Evolutionary conservation across 37 sponge, comb jelly and placozoan genomes (phyloP), one percentile per base, ranked within the genome.

Genomic region (Bolinopsis microptera): DNA sequence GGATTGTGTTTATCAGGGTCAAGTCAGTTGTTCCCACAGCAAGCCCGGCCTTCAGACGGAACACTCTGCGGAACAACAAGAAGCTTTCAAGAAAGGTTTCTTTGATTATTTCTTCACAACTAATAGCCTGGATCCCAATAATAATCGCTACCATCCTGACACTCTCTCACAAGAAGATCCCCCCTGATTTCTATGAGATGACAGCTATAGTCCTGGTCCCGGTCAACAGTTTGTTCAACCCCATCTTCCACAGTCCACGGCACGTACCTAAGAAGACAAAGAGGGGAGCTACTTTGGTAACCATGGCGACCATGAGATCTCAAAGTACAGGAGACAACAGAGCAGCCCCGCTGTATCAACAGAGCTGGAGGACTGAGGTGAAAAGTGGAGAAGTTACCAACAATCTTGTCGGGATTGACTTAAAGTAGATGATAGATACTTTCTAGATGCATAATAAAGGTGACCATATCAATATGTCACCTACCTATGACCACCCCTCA

Each of bases 61-160:
- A 25, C 1, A 40, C 24, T 13, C 38, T 24, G 41, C 37, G 61
- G 28, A 41, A 38, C 30, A 86, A 86, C 90, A 38, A 5, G 25
- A 41, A 39, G 26, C 32, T 86, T 27, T 86, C 90, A 13, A 38
- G 36, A 48, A 86, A 86, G 26, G 90, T 86, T 0, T 23, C 90
- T 3, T 48, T 86, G 25, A 86, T 86, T 25, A 41, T 86, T 1
- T 39, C 38, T 25, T 86, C 90, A 23, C 90, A 86, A 34, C 48
- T 86, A 1, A 40, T 86, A 38, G 90, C 90, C n/a, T 86, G 90
- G 90, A 41, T 86, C 8, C 90, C 90, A 2, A 86, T 86, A 40
- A 86, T 86, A 40, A 86, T 86, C 18, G 90, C 90, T n/a, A 86
- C 90, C n/a, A 41, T 86, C 21, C 90, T 86, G 61, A 27, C 61